phyloP scores from a whole-genome alignment of 2,113 vertebrate species.

The Eulemur macaco region DNA sequence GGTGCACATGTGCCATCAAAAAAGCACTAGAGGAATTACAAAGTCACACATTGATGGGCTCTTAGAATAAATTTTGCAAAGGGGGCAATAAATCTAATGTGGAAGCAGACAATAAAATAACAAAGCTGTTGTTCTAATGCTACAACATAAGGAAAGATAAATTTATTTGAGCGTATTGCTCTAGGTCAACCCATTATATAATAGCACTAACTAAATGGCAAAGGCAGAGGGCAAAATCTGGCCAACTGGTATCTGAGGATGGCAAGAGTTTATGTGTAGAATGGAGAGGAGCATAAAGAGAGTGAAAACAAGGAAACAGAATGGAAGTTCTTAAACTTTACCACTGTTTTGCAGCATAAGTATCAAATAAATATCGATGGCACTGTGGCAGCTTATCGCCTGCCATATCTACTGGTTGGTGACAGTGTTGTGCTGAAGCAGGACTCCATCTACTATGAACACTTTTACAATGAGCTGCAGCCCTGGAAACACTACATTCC shows the following conservation, averaged over 20 bases:
- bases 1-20: background rate
- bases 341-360: slow-evolving; percentile 90
- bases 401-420: slow-evolving; percentile 95
- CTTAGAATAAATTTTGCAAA: background rate
- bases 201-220: background rate
- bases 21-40: background rate
- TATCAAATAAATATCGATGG: slow-evolving; percentile 98
- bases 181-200: rapidly evolving
- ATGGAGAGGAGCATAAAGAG: background rate
- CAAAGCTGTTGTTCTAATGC: background rate
- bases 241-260: background rate
- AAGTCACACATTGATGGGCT: background rate
- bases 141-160: background rate
- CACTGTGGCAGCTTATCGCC: slow-evolving; percentile 95
- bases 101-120: background rate
- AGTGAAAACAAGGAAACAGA: background rate
- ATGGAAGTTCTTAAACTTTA: background rate
- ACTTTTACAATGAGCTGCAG: slow-evolving; percentile 94
- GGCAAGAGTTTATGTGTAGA: background rate
- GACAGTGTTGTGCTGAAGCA: slow-evolving; percentile 98
- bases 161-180: background rate
- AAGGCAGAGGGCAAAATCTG: background rate
- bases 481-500: slow-evolving; percentile 98
- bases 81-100: background rate
- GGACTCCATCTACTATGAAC: slow-evolving; percentile 96